Evolutionary conservation across 2,888 invertebrate species (phyloP), one percentile per base, ranked within the genome.

Genomic region (Yponomeuta sedellus): DNA sequence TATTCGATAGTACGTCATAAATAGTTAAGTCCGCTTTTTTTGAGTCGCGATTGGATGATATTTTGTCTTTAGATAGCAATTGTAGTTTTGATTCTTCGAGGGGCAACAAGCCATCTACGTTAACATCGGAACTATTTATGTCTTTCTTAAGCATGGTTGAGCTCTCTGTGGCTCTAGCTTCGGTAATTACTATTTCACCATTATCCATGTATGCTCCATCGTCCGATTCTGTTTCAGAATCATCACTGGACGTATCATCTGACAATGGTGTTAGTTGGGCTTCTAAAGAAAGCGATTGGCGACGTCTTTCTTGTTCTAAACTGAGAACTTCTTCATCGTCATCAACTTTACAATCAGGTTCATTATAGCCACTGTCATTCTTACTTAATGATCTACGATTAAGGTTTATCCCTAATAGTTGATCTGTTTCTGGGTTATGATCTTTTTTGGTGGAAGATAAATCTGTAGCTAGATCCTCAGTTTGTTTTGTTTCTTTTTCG

Each of bases 261-360:
- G 44, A 52, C 44, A 52, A 16, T 52, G 44, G 44, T 16, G 44
- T 52, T 52, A 52, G 16, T 52, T 5, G 44, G 44, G 44, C 44
- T 52, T 52, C 44, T 52, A 52, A 52, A 16, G 44, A 52, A 52
- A 52, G 44, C 44, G 44, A 52, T 52, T 52, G 44, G 1, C 44
- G 44, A 52, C 44, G 44, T 52, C 44, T 52, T 52, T 52, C 44
- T 52, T 52, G 44, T 52, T 52, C 44, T 52, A 52, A 52, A 16
- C 44, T 52, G 12, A 52, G 44, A 52, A 52, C 16, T 52, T 52
- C 44, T 5, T 52, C 44, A 16, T 52, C 44, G 16, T 52, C 44
- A 52, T 52, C 44, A 52, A 16, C 1, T 16, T 52, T 52, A 16
- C 16, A 12, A 52, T 16, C 16, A 52, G 16, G 44, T 0, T 52